These are phyloP conservation scores for Leucania comma DNA, from an alignment of 2,888 invertebrate species.

Conservation along the genomic window DNA sequence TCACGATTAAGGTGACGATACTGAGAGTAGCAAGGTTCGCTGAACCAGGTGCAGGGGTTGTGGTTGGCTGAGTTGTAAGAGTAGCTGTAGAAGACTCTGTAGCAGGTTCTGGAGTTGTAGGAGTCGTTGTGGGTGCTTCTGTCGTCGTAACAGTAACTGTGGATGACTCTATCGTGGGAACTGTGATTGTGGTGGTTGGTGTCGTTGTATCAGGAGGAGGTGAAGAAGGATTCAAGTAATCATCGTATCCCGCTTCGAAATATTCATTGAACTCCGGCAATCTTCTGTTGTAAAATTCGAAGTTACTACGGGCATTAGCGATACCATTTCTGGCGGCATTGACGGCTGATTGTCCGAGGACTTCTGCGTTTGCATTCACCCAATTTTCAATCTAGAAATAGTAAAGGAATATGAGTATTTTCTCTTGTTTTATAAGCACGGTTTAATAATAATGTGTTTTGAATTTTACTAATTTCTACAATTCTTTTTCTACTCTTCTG, in stretches of 20 bases:
- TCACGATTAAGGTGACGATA: slow-evolving; percentile 73
- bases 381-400: slow-evolving; percentile 76
- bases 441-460: too few species aligned
- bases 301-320: slow-evolving; percentile 71
- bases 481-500: neutral
- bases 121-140: slow-evolving; percentile 4
- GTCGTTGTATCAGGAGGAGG: neutral
- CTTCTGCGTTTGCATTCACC: slow-evolving; percentile 71
- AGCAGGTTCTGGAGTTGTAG: neutral
- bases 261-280: slow-evolving; percentile 74
- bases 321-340: slow-evolving; percentile 70
- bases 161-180: slow-evolving; percentile 1
- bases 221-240: slow-evolving; percentile 56
- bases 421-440: too few species aligned
- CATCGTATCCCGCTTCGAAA: slow-evolving; percentile 81
- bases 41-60: slow-evolving; percentile 57
- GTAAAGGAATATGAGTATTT: neutral
- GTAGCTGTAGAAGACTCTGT: neutral
- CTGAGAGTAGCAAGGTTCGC: slow-evolving; percentile 79
- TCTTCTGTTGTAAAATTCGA: slow-evolving; percentile 76
- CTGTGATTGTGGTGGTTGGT: neutral
- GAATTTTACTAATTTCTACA: neutral
- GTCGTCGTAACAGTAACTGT: neutral
- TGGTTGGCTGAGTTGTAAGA: neutral
- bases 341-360: slow-evolving; percentile 72